Base-by-base conservation (phyloP, 2,888 invertebrate genomes). In the Mythimna albipuncta region DNA sequence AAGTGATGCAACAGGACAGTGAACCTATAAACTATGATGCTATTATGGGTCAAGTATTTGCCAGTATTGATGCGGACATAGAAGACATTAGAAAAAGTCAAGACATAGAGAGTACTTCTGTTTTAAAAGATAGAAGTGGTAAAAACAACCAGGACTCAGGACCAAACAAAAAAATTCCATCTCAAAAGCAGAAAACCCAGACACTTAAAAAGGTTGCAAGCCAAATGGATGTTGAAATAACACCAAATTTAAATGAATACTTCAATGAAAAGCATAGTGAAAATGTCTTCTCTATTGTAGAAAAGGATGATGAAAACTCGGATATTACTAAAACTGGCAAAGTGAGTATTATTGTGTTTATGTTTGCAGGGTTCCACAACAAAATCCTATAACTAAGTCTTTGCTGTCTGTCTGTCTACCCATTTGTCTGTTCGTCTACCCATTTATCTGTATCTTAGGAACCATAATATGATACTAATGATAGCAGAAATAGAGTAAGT, bases 21-120 rank as follows among this genome's bases (percentile, higher is more conserved):
- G 94, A 94, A 81, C 82, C 89, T 55, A 89, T 91, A 52, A 94
- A 91, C 76, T 95, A 95, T 88, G 95, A 96, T 85, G 87, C 86
- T 41, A 87, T 95, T 44, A 94, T 95, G 90, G 90, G 90, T 26
- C 91, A 93, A 87, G 95, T 94, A 11, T 95, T 95, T 89, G 94
- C 94, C 57, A 94, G 88, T 75, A 95, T 95, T 87, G 94, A 96
- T 88, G 93, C 93, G 54, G 95, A 96, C 75, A 93, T 95, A 69
- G 88, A 90, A 82, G 87, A 87, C 26, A 86, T 81, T 75, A 88
- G 86, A 69, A 89, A 90, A 80, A 88, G 84, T 64, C 88, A 90
- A 73, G 85, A 86, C 52, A 64, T 79, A 41, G 75, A 61, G 19
- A 87, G 81, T 69, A 66, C 70, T 50, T 74, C 58, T 21, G 70